Evolutionary conservation across 2,888 invertebrate species (phyloP).

Genomic region (Hybos culiciformis): DNA sequence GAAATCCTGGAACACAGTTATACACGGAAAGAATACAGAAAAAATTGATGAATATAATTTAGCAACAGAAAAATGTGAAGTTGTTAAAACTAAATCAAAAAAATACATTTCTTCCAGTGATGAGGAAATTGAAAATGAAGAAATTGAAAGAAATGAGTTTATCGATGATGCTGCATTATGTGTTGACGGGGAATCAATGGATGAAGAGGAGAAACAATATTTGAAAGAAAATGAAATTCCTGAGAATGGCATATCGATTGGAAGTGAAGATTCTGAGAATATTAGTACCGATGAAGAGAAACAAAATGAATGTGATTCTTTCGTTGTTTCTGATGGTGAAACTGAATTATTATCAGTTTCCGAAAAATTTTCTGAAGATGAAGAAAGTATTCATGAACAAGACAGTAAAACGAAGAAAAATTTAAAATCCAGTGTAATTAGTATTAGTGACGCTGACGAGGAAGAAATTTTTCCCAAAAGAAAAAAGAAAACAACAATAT

Average conservation of each 20-base stretch:
- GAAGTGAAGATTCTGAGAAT: conserved; percentile 33
- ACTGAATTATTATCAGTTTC: conserved; percentile 33
- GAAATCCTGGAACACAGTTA: too few relatives aligned
- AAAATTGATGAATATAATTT: too few relatives aligned
- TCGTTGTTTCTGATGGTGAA: conserved; percentile 40
- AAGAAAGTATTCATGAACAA: not conserved
- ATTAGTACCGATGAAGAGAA: conserved; percentile 32
- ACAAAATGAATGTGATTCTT: conserved; percentile 40
- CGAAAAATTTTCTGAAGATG: not conserved
- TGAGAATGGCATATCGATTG: conserved; percentile 40
- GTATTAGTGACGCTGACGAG: not conserved
- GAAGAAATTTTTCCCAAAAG: not conserved
- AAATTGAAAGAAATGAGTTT: conserved; percentile 17
- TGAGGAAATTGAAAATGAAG: not conserved
- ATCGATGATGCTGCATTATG: conserved; percentile 26
- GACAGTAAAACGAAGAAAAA: not conserved
- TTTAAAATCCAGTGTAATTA: not conserved
- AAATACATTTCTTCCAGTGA: too few relatives aligned
- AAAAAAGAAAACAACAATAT: not conserved
- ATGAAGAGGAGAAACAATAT: conserved; percentile 38
- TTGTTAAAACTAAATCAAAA: too few relatives aligned
- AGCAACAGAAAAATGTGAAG: too few relatives aligned
- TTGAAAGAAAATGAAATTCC: conserved; percentile 39
- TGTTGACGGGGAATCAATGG: conserved; percentile 26
- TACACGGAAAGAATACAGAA: too few relatives aligned